These are phyloP conservation scores for Leucoptera coffeella DNA, from an alignment of 2,888 invertebrate genomes.

Conservation along the genomic window DNA sequence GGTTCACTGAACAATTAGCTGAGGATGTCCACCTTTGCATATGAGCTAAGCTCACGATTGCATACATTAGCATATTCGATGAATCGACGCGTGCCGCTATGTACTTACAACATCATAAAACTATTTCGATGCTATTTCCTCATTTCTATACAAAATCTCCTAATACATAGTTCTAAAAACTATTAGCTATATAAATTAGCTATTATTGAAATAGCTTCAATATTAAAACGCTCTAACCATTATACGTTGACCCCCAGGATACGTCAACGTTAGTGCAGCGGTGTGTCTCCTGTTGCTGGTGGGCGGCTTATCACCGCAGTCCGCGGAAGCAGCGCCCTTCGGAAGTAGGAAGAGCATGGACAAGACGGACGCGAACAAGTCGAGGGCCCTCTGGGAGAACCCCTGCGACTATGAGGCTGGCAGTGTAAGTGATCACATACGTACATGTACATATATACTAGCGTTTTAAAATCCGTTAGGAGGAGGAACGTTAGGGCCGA, in stretches of 20 bases:
- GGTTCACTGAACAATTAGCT: slow-evolving; percentile 50
- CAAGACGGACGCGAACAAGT: slow-evolving; percentile 14
- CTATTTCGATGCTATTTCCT: no score
- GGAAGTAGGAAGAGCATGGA: slow-evolving; percentile 21
- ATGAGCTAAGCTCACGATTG: slow-evolving; percentile 36
- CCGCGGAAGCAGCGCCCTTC: slow-evolving; percentile 28
- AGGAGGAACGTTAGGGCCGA: no score
- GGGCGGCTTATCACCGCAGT: slow-evolving; percentile 26
- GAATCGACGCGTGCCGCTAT: slow-evolving; percentile 40
- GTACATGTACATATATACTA: no score
- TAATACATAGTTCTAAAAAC: no score
- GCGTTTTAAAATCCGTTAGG: no score
- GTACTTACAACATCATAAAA: no score
- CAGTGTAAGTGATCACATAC: no score
- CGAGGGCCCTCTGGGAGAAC: slow-evolving; percentile 28
- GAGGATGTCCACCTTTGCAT: slow-evolving; percentile 50
- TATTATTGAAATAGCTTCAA: slow-evolving; percentile 13
- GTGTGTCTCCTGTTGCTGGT: slow-evolving; percentile 36
- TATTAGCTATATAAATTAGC: no score
- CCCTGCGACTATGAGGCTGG: slow-evolving; percentile 34
- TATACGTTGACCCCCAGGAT: slow-evolving; percentile 16
- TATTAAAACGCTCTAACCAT: slow-evolving; percentile 9
- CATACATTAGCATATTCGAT: slow-evolving; percentile 49
- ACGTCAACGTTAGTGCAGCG: slow-evolving; percentile 45
- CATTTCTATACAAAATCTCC: no score